Evolutionary conservation across 2,113 vertebrate species (phyloP), one percentile per base, ranked within the genome.

Genomic region (Phalacrocorax aristotelis): DNA sequence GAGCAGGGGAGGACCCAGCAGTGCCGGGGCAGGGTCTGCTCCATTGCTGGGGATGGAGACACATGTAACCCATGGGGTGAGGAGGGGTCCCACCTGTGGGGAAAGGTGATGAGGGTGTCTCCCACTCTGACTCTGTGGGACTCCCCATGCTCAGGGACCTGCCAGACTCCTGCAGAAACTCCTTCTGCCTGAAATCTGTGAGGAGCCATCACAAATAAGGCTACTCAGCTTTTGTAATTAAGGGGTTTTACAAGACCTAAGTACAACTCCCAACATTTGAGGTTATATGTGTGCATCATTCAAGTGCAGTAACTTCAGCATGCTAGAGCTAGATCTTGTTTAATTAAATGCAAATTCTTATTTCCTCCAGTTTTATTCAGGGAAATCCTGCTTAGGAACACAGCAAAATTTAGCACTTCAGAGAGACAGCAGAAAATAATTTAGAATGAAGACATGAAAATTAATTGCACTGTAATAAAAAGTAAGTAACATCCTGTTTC

Each of bases 151-250:
- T 18, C 0, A 0, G 44, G 44, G 15, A 25, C 25, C 40, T 57
- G 52, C 23, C 62, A 16, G 68, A 3, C 20, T 49, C 32, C 69
- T 19, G 32, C 48, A 27, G 38, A 62, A 62, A 27, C 42, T 19
- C 10, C 14, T 29, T 23, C 60, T 78, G 48, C 54, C 34, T 10
- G 0, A 19, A 29, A 42, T 11, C 72, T 6, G 13, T 13, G 36
- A 55, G 58, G 40, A 52, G 20, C 40, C 25, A 17, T 7, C 32
- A 9, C 9, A 89, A 91, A 90, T 87, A 90, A 94, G 71, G 90
- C 58, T 32, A 61, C 90, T 90, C 95, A 95, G 96, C 85, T 96
- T 94, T 10, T 29, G 94, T 74, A 83, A 89, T 87, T 81, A 95
- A 70, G 21, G 89, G 60, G 74, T 94, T 95, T 85, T 77, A 68